phyloP scores from a whole-genome alignment of 1,140 invertebrate genomes.

The Elysia chlorotica region DNA sequence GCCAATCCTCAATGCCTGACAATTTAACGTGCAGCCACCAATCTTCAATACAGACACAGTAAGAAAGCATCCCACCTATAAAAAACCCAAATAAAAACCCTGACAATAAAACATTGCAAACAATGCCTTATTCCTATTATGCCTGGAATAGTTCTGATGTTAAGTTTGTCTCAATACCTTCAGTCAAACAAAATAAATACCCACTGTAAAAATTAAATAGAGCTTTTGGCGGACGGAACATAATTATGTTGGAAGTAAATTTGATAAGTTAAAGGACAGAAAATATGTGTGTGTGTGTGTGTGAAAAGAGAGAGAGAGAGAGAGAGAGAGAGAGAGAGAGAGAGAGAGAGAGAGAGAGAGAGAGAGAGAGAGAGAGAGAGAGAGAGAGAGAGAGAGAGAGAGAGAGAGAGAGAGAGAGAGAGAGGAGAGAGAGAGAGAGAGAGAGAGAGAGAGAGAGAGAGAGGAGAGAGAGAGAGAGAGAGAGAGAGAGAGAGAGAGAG shows the following conservation, averaged over 20 bases:
- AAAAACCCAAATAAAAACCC: no score
- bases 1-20: no score
- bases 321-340: not conserved
- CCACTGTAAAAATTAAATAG: not conserved
- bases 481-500: slow-evolving; percentile 8
- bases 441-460: slow-evolving; percentile 4
- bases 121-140: no score
- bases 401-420: slow-evolving; percentile 4
- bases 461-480: slow-evolving; percentile 9
- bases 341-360: not conserved
- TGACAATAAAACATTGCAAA: no score
- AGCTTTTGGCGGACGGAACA: not conserved
- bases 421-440: slow-evolving; percentile 6
- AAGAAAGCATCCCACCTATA: no score
- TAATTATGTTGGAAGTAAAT: not conserved
- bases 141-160: not conserved
- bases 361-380: not conserved
- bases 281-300: not conserved
- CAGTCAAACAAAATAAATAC: not conserved
- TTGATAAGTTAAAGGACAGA: not conserved
- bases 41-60: no score
- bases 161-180: not conserved
- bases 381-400: slow-evolving; percentile 6
- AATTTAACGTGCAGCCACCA: no score
- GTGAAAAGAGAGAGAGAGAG: not conserved